Percentiles rank a stretch among this genome's conserved stretches.
Evolutionary conservation across 2,888 invertebrate species (phyloP).

Genomic region (Augiades crinisus): DNA sequence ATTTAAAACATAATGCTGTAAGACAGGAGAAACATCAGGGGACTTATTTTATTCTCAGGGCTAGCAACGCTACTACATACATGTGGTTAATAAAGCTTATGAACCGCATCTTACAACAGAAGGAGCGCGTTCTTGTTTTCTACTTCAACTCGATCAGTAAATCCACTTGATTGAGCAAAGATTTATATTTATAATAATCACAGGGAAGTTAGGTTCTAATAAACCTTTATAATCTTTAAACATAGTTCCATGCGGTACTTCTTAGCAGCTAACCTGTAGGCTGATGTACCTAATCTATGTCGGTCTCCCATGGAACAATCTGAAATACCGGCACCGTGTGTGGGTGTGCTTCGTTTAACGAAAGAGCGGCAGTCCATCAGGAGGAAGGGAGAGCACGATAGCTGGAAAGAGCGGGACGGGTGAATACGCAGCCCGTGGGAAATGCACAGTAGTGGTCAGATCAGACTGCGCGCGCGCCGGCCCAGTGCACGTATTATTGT

Average conservation of each 20-base stretch:
- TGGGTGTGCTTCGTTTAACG: constrained; percentile 81
- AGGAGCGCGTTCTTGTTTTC: too few species aligned
- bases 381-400: constrained; percentile 58
- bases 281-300: constrained; percentile 78
- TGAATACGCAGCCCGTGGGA: constrained; percentile 75
- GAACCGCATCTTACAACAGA: too few species aligned
- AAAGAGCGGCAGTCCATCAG: constrained; percentile 79
- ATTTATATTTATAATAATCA: too few species aligned
- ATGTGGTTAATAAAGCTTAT: too few species aligned
- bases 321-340: constrained; percentile 79
- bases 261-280: constrained; percentile 49
- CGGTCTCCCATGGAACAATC: constrained; percentile 71
- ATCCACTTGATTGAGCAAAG: too few species aligned
- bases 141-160: too few species aligned
- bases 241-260: background rate
- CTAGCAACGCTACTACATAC: too few species aligned
- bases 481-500: constrained; percentile 81
- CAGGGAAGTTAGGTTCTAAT: background rate
- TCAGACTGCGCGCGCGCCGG: constrained; percentile 79
- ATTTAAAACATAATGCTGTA: too few species aligned
- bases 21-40: too few species aligned
- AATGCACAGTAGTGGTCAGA: constrained; percentile 82
- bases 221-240: background rate
- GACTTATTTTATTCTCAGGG: too few species aligned
- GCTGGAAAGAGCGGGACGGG: constrained; percentile 51